phyloP scores from a whole-genome alignment of 2,797 vertebrate genomes.

The Artibeus lituratus region DNA sequence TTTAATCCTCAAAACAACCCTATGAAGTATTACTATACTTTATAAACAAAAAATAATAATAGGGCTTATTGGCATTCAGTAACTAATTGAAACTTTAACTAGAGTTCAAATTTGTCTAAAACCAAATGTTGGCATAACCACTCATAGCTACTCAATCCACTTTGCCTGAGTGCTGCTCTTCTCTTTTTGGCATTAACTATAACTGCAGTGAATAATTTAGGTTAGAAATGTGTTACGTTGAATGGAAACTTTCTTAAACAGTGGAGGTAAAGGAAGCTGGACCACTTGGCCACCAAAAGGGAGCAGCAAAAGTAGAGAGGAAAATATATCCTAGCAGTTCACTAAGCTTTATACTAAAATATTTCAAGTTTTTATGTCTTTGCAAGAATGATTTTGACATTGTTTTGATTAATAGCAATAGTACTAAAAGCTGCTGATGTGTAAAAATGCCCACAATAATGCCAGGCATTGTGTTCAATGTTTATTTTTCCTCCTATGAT shows the following conservation, averaged over 20 bases:
- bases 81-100: not conserved
- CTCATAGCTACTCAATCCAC: not conserved
- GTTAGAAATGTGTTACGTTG: not conserved
- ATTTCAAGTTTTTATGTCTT: not conserved
- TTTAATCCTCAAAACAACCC: not conserved
- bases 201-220: not conserved
- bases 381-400: not conserved
- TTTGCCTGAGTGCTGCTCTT: not conserved
- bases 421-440: not conserved
- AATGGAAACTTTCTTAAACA: not conserved
- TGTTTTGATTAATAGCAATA: not conserved
- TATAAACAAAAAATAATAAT: not conserved
- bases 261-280: not conserved
- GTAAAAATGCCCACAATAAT: not conserved
- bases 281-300: not conserved
- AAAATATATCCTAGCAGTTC: not conserved
- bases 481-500: conserved; percentile 1
- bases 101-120: not conserved
- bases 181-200: not conserved
- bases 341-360: not conserved
- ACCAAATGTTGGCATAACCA: not conserved
- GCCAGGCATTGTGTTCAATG: not conserved
- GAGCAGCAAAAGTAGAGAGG: not conserved
- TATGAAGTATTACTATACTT: not conserved
- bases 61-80: not conserved